phyloP scores from a whole-genome alignment of 2,888 invertebrate species.

The Zootermopsis nevadensis region DNA sequence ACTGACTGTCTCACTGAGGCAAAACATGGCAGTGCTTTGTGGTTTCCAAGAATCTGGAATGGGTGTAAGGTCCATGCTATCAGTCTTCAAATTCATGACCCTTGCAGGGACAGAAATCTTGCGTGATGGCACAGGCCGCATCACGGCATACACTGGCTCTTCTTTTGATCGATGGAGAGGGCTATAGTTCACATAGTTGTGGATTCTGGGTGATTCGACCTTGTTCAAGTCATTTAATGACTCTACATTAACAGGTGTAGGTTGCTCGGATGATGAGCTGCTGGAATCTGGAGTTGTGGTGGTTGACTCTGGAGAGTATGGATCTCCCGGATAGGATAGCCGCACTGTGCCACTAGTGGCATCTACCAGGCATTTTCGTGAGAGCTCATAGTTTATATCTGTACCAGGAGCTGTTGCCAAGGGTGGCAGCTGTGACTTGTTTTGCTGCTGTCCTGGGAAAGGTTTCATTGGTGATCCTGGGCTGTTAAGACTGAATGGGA shows the following conservation, averaged over 20 bases:
- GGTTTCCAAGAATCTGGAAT: background rate
- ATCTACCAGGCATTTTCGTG: constrained; percentile 60
- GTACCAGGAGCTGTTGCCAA: background rate
- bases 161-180: constrained; percentile 16
- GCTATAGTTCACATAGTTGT: constrained; percentile 48
- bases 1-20: background rate
- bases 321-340: constrained; percentile 51
- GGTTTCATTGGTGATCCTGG: constrained; percentile 72
- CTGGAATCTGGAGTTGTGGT: constrained; percentile 58
- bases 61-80: background rate
- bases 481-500: constrained; percentile 76
- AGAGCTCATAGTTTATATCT: constrained; percentile 53
- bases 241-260: constrained; percentile 60
- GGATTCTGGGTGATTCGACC: constrained; percentile 57
- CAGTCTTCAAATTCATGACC: background rate
- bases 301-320: constrained; percentile 55
- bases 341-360: constrained; percentile 59
- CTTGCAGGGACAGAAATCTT: constrained; percentile 48
- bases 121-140: constrained; percentile 52
- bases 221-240: constrained; percentile 57
- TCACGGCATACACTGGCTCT: constrained; percentile 58
- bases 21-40: background rate
- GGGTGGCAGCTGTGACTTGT: constrained; percentile 48
- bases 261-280: constrained; percentile 55
- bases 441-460: constrained; percentile 57